These are phyloP conservation scores for Rhynchophorus ferrugineus DNA, from an alignment of 1,140 invertebrate genomes.

Conservation along the genomic window DNA sequence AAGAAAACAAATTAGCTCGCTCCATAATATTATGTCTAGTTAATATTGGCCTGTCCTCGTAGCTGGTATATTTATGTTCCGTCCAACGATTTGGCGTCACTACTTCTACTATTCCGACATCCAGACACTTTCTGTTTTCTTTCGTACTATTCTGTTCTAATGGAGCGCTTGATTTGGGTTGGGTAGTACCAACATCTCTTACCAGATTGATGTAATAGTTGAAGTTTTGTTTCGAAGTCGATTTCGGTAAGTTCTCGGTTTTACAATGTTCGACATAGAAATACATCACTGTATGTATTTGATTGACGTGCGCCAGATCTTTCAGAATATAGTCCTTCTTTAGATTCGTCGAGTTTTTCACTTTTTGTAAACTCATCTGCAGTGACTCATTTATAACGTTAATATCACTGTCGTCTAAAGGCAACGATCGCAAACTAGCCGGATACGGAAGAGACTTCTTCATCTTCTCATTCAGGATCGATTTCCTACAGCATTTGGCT, in stretches of 20 bases:
- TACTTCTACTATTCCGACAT: too few species aligned
- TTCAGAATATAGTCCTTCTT: conserved; percentile 5
- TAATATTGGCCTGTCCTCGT: too few species aligned
- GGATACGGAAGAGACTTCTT: conserved; percentile 28
- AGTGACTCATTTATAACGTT: conserved; percentile 26
- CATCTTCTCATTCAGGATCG: conserved; percentile 28
- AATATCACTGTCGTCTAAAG: conserved; percentile 26
- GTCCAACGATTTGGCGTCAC: too few species aligned
- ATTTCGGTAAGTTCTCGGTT: background rate
- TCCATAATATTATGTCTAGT: too few species aligned
- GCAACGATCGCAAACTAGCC: conserved; percentile 29
- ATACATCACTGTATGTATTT: conserved; percentile 1
- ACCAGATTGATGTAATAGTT: background rate
- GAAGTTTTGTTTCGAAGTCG: conserved; percentile 1
- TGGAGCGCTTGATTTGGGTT: too few species aligned
- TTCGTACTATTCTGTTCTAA: too few species aligned
- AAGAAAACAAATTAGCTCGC: too few species aligned
- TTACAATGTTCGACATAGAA: background rate
- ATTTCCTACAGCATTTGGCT: conserved; percentile 32
- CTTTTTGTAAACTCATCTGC: conserved; percentile 26
- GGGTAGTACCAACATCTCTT: too few species aligned
- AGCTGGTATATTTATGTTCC: too few species aligned
- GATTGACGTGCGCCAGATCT: background rate
- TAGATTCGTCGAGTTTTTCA: conserved; percentile 22
- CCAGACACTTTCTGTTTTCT: too few species aligned